Base-by-base conservation (phyloP, 2,797 vertebrate genomes). In the Pelochelys cantorii region DNA sequence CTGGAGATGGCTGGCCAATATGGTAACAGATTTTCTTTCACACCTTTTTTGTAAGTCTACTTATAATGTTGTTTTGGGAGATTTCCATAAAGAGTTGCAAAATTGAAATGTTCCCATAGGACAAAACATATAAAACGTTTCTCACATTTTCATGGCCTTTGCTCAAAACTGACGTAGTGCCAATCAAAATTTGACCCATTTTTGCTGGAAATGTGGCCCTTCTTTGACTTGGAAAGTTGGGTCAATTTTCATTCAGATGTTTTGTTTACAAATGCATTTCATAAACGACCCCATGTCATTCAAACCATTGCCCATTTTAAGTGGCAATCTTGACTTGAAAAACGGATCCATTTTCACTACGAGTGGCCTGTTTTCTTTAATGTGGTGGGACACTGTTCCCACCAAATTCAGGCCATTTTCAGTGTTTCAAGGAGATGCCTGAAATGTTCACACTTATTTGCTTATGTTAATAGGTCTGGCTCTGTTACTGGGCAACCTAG, bases 161-260 rank as follows among this genome's bases (percentile, higher is more conserved):
- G 80, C 82, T 96, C 82, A 95, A 88, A 84, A 85, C 80, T 25
- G 92, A 95, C 90, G 93, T 93, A 93, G 90, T 96, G 96, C 95
- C 90, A 3, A 68, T 89, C 93, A 3, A 86, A 68, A 94, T 80
- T 85, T 85, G 92, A 91, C 94, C 84, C 74, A 83, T 25, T 11
- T 37, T 71, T 11, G 60, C 27, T 82, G 78, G 80, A 56, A 83
- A 25, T 42, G 11, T 53, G 34, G 81, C 23, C 25, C 80, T 34
- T 60, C 20, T 60, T 74, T 57, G 42, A 34, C 52, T 78, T 27
- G 57, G 60, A 75, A 81, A 95, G 94, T 75, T 92, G 93, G 94
- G 96, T 96, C 90, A 89, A 83, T 91, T 96, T 95, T 93, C 91
- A 85, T 88, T 85, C 90, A 92, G 96, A 95, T 84, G 8, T 83